Evolutionary conservation across 1,140 invertebrate genomes (phyloP).

Genomic region (Aphaenogaster floridana): DNA sequence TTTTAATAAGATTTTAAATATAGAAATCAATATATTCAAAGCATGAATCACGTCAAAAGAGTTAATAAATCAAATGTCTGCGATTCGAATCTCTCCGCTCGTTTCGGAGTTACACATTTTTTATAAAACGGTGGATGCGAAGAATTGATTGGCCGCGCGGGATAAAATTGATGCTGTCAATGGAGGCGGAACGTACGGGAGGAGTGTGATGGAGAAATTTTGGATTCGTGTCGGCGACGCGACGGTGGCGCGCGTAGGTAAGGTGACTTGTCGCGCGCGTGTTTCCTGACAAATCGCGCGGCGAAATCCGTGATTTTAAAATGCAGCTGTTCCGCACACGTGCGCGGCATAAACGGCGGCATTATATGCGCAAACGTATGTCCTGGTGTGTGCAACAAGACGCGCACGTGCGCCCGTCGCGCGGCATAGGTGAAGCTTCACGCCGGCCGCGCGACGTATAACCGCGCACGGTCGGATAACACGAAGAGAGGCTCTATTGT

Average conservation of each 20-base stretch:
- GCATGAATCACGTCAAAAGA: not conserved
- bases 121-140: constrained; percentile 28
- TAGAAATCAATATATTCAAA: constrained; percentile 24
- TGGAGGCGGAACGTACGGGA: not conserved
- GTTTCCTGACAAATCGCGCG: constrained; percentile 71
- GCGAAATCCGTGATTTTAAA: constrained; percentile 80
- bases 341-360: constrained; percentile 78
- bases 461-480: constrained; percentile 40
- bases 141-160: constrained; percentile 63
- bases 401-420: constrained; percentile 19
- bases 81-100: not conserved
- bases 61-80: not conserved
- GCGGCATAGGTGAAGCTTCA: constrained; percentile 44
- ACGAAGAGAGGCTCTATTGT: constrained; percentile 68
- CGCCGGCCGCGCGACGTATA: constrained; percentile 8
- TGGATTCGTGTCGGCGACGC: constrained; percentile 45
- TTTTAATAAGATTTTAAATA: not conserved
- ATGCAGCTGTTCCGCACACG: constrained; percentile 81
- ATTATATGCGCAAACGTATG: constrained; percentile 60
- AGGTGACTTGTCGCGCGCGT: constrained; percentile 53
- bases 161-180: constrained; percentile 65
- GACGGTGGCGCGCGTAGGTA: constrained; percentile 21
- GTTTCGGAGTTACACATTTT: not conserved
- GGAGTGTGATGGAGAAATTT: constrained; percentile 11
- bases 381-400: not conserved